Evolutionary conservation across 2,888 invertebrate genomes (phyloP), one percentile per base, ranked within the genome.

Genomic region (Cryptus viduatorius): DNA sequence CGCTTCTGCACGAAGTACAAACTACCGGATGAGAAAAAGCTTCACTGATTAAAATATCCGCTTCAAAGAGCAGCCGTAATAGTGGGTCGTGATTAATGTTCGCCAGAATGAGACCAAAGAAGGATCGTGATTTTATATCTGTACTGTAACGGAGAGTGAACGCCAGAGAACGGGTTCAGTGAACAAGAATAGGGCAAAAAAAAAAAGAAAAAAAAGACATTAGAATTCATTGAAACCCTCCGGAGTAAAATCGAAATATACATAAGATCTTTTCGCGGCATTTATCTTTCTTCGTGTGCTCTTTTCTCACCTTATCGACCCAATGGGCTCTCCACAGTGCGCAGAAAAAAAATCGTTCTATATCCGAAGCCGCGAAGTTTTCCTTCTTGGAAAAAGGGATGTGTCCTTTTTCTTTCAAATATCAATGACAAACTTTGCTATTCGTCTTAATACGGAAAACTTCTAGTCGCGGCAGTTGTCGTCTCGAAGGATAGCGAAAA

Each of bases 1-100:
- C 59, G 56, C 29, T 37, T 16, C 7, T 37, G 19, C 72, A 12
- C n/a, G 44, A 29, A 72, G 59, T 59, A 37, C 56, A 29, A 72
- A 42, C 72, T 59, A 29, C 24, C 56, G 31, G 71, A 71, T 71
- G 59, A 72, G 56, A 59, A 59, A 59, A 72, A 71, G 44, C 48
- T 71, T 65, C 65, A 1, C 50, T 65, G 76, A 82, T 82, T 82
- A 72, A 75, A 77, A 82, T 82, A 76, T 77, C 24, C 71, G 77
- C 76, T 48, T 65, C 61, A 44, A 46, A 77, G 65, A 67, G 56
- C 24, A 16, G n/a, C 48, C 16, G 42, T 31, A 61, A 16, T 16
- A 75, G 37, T n/a, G 16, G 37, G 48, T 50, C 50, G 71, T 48
- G 81, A 82, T 82, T 77, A 82, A 76, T 77, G 69, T 65, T 72